Conservation (phyloP, 2,888 invertebrate species). For the Rugalucina vietnamica region DNA sequence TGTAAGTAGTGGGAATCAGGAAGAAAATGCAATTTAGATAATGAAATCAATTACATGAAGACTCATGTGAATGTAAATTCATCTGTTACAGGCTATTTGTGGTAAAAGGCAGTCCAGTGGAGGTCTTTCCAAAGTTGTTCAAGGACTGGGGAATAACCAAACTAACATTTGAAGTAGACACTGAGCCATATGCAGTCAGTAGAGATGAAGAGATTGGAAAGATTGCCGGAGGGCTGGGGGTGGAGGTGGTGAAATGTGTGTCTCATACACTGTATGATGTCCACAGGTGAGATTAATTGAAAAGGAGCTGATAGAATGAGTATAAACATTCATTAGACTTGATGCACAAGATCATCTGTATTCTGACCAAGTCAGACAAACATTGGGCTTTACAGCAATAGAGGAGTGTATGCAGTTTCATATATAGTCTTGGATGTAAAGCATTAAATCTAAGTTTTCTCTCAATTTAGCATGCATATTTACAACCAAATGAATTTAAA, state of each 20-base stretch:
- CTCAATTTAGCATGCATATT: too few relatives aligned
- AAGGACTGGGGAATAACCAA: conserved; percentile 92
- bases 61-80: too few relatives aligned
- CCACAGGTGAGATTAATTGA: conserved; percentile 85
- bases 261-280: conserved; percentile 94
- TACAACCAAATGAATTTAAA: too few relatives aligned
- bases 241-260: conserved; percentile 90
- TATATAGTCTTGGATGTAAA: too few relatives aligned
- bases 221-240: conserved; percentile 91
- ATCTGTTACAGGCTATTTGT: conserved; percentile 91
- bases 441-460: too few relatives aligned
- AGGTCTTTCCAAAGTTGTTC: conserved; percentile 73
- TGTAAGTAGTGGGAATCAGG: too few relatives aligned
- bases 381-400: too few relatives aligned
- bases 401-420: too few relatives aligned
- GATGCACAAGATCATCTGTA: neutral
- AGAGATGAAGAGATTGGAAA: conserved; percentile 92
- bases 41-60: too few relatives aligned
- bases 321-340: neutral
- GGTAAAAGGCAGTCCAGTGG: conserved; percentile 87
- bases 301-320: neutral
- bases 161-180: conserved; percentile 94
- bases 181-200: conserved; percentile 93
- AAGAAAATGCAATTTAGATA: too few relatives aligned
- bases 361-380: too few relatives aligned